Base-by-base conservation (phyloP, 2,797 vertebrate genomes). In the Peromyscus eremicus region DNA sequence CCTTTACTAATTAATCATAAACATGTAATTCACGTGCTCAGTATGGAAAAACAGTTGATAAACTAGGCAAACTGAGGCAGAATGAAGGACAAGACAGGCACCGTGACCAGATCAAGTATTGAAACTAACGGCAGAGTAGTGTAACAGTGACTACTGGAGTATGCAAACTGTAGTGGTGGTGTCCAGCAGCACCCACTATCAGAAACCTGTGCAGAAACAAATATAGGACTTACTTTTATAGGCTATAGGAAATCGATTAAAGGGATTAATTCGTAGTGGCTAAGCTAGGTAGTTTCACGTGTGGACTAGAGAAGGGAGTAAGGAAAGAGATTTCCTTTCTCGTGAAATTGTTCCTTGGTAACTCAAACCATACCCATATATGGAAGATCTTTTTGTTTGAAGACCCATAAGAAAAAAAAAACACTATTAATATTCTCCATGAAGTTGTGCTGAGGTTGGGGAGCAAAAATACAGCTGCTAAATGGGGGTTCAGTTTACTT, bases 371-470 rank as follows among this genome's bases (percentile, higher is more conserved):
- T 71, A 46, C 2, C 0, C 7, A 52, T 46, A 66, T 55, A 16
- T 37, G 37, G 37, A 12, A 40, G 83, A 57, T 87, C 37, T 91
- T 46, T 87, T 85, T 93, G 43, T 57, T 75, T 91, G 71, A 94
- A 77, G 17, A 66, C 37, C 0, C 5, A 40, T 64, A 68, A 94
- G 12, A 96, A 17, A 16, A 77, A 40, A 70, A 60, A 76, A 92
- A 92, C 11, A 73, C 52, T 23, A n/a, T 89, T 34, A 82, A 96
- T 40, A 64, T 91, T 96, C 34, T 85, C n/a, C 37, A 5, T 60
- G 88, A 93, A 88, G 21, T 64, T 23, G 43, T 11, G 11, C n/a
- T 87, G 34, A 97, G 66, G 40, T 40, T 75, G 6, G 11, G n/a
- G 34, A 32, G 25, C 21, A 73, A 49, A 94, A 84, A 80, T 27